These are phyloP conservation scores for Umimayanthus chanpuru DNA, from an alignment of 92 coral and sea anemone genomes.

Conservation along the genomic window DNA sequence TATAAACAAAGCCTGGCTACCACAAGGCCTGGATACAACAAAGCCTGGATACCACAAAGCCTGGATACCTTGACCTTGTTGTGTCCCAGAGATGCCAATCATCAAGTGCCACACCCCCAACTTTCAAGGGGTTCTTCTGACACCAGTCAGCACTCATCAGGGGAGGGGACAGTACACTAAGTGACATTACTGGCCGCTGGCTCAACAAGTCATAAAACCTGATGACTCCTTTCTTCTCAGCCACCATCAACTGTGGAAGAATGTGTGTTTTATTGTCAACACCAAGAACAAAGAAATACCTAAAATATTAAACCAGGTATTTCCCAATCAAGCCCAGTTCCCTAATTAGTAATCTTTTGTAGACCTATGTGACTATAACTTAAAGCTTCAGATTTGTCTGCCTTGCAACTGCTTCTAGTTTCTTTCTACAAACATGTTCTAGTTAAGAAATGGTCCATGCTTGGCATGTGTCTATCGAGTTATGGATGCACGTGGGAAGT, in stretches of 20 bases:
- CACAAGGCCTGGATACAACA: constrained; percentile 47
- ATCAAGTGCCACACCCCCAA: constrained; percentile 92
- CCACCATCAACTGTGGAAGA: constrained; percentile 85
- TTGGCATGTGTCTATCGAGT: no score
- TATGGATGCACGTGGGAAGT: no score
- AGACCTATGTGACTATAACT: no score
- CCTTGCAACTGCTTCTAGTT: no score
- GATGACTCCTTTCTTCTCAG: constrained; percentile 92
- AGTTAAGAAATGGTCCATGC: no score
- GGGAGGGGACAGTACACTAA: constrained; percentile 76
- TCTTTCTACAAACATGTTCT: no score
- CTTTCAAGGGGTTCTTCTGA: constrained; percentile 71
- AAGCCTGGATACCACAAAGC: constrained; percentile 34
- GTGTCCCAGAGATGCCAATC: constrained; percentile 99
- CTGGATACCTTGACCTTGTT: constrained; percentile 85
- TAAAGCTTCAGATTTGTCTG: no score
- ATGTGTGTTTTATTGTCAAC: not conserved
- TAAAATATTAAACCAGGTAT: not conserved
- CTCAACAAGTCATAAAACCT: constrained; percentile 93
- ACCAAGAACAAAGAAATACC: not conserved
- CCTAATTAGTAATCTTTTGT: not conserved
- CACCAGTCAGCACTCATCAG: constrained; percentile 97
- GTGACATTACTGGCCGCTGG: constrained; percentile 97
- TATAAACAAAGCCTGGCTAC: constrained; percentile 31
- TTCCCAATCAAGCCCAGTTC: not conserved